Percentiles rank a stretch among this genome's conserved stretches.
Conservation (phyloP, 1,140 invertebrate species). For the Zaprionus taronus region DNA sequence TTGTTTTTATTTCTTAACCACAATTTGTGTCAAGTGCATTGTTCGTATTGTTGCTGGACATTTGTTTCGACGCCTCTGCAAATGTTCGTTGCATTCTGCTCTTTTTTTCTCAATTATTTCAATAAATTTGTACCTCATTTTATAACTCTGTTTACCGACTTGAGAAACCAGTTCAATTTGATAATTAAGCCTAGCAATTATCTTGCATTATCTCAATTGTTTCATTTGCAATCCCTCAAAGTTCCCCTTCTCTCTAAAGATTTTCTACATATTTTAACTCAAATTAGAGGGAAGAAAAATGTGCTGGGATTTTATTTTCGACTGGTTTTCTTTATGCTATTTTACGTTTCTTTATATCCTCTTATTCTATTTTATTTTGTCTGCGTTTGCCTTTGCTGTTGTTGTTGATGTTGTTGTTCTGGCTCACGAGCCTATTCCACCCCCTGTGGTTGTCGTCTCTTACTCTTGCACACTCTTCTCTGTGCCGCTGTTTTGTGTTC, state of each 20-base stretch:
- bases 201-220: neutral
- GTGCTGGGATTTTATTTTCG: slow-evolving; percentile 11
- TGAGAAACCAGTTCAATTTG: neutral
- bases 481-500: neutral
- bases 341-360: too few species aligned
- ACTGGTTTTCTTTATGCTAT: slow-evolving; percentile 24
- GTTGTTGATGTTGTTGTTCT: slow-evolving; percentile 24
- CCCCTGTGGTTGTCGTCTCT: slow-evolving; percentile 17
- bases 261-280: neutral
- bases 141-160: neutral
- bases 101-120: neutral
- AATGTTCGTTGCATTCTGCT: slow-evolving; percentile 24
- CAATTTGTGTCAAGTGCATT: slow-evolving; percentile 65
- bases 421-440: slow-evolving; percentile 45
- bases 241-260: neutral
- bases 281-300: neutral
- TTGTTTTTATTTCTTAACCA: slow-evolving; percentile 21
- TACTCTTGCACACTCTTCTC: neutral
- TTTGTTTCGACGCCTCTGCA: slow-evolving; percentile 23
- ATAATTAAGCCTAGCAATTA: neutral
- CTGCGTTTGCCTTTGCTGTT: slow-evolving; percentile 3
- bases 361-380: slow-evolving; percentile 17
- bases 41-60: slow-evolving; percentile 20
- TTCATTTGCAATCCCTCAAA: neutral
- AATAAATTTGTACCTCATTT: neutral